Base-by-base conservation (phyloP, 2,888 invertebrate species). In the Linyphia triangularis region DNA sequence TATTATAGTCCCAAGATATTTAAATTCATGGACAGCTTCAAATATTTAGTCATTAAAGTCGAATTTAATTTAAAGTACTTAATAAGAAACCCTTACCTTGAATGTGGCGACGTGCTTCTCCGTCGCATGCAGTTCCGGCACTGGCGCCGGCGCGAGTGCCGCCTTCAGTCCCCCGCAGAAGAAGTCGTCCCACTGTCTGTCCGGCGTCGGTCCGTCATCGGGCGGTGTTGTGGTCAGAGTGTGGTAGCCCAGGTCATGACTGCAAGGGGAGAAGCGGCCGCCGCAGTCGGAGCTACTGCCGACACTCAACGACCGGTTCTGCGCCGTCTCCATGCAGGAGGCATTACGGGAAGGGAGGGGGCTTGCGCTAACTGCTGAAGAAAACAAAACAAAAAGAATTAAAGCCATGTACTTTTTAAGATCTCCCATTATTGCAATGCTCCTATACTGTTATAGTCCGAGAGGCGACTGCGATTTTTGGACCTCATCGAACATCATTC, bases 161-260 rank as follows among this genome's bases (percentile, higher is more conserved):
- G 73, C 57, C 73, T 61, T 77, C 37, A 24, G 61, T 61, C 61
- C 82, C 37, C 28, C 33, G 72, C 2, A 70, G 26, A 61, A 61
- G 37, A 59, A 70, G 61, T 22, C 67, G 77, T 37, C 59, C 33
- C 40, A 16, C 67, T 22, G 16, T 33, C 19, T n/a, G 43, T 28
- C 26, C n/a, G 59, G 67, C 7, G 84, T 30, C 51, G 28, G 75
- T 51, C 13, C 26, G 63, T 61, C 67, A 10, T 59, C 33, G 13
- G 90, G 89, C 9, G 90, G 90, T 0, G 90, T 90, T n/a, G n/a
- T n/a, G n/a, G n/a, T n/a, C 85, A 96, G 93, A 7, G 96, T 96
- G 91, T 96, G 96, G 93, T 96, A 96, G 1, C 96, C 96, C 92
- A 96, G 96, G 93, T 96, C 96, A n/a, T n/a, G n/a, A n/a, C n/a